A percentile compares a stretch with the other conserved stretches of the same genome.
Conservation (phyloP, 2,797 vertebrate genomes). For the Manis javanica region DNA sequence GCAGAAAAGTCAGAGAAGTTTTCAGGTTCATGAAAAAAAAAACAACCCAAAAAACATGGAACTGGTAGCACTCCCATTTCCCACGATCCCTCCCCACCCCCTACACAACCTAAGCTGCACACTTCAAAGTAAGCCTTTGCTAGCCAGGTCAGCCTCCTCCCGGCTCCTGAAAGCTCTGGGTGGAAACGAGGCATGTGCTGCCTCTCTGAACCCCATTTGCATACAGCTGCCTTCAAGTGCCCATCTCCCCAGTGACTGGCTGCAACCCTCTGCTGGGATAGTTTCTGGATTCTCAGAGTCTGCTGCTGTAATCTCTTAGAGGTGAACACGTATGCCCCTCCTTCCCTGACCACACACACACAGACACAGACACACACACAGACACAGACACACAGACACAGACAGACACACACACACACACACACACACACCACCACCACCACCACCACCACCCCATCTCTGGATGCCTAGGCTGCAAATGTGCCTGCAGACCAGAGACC, state of each 20-base stretch:
- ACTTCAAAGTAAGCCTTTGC: slow-evolving; percentile 21
- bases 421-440: background rate
- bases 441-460: no score
- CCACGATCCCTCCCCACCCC: background rate
- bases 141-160: slow-evolving; percentile 14
- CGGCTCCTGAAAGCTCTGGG: no score
- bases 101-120: slow-evolving; percentile 21
- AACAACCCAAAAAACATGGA: background rate
- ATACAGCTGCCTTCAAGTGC: slow-evolving; percentile 10
- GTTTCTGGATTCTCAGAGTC: slow-evolving; percentile 38
- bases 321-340: slow-evolving; percentile 73
- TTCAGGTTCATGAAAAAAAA: slow-evolving; percentile 14
- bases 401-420: background rate
- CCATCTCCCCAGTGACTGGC: background rate
- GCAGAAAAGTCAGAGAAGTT: slow-evolving; percentile 37
- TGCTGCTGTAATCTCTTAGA: slow-evolving; percentile 78
- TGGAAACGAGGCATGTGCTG: no score
- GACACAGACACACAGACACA: background rate
- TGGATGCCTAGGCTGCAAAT: background rate
- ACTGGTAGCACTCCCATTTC: slow-evolving; percentile 18
- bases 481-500: background rate
- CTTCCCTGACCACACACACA: background rate
- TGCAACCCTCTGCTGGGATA: slow-evolving; percentile 26
- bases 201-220: background rate
- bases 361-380: background rate